These are phyloP conservation scores for Cephus runcator DNA, from an alignment of 2,888 invertebrate species.

Conservation along the genomic window DNA sequence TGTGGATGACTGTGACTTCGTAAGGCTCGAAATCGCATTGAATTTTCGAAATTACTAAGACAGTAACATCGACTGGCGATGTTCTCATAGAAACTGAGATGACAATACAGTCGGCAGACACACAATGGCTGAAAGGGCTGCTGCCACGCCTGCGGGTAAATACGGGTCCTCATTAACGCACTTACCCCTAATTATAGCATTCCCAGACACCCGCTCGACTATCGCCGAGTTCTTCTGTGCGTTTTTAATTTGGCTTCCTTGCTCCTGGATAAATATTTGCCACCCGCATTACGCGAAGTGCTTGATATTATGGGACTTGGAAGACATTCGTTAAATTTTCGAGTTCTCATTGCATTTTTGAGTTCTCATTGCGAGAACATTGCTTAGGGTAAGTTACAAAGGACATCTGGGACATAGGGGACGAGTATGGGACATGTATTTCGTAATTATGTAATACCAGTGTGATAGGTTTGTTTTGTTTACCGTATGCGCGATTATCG, in stretches of 20 bases:
- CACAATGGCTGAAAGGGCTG: slow-evolving; percentile 25
- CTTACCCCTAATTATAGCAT: slow-evolving; percentile 29
- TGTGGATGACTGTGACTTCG: too few relatives aligned
- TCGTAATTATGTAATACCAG: too few relatives aligned
- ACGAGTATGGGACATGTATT: too few relatives aligned
- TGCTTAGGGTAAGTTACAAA: too few relatives aligned
- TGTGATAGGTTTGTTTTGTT: too few relatives aligned
- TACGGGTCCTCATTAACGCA: slow-evolving; percentile 31
- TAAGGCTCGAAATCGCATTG: not conserved
- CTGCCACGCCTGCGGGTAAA: slow-evolving; percentile 26
- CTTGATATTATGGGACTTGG: not conserved
- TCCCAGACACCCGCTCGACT: slow-evolving; percentile 17
- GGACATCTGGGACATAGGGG: too few relatives aligned
- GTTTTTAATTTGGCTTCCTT: slow-evolving; percentile 28
- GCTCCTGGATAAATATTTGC: slow-evolving; percentile 27
- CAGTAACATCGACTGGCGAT: not conserved
- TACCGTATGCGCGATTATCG: too few relatives aligned
- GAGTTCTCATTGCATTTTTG: too few relatives aligned
- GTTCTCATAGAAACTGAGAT: slow-evolving; percentile 11
- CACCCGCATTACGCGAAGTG: slow-evolving; percentile 15
- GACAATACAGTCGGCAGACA: slow-evolving; percentile 21
- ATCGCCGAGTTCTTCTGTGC: slow-evolving; percentile 17
- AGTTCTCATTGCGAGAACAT: too few relatives aligned
- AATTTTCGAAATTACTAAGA: not conserved
- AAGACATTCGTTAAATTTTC: too few relatives aligned